Base-by-base conservation (phyloP, 2,113 vertebrate species). In the Cyanoderma ruficeps region DNA sequence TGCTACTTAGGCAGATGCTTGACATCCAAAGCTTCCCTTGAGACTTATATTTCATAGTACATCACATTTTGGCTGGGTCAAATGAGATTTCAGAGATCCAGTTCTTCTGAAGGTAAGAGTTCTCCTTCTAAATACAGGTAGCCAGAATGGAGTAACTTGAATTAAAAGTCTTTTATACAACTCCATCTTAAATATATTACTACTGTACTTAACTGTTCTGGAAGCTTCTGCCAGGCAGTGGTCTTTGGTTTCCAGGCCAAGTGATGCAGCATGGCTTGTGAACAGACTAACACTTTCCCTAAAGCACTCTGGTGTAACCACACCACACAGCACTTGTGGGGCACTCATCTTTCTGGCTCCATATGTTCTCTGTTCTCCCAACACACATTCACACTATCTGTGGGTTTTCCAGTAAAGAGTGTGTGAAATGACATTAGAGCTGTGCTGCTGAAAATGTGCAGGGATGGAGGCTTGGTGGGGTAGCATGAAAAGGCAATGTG, bases 1-100 rank as follows among this genome's bases (percentile, higher is more conserved):
- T 86, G 85, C 87, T 94, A 63, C 75, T 94, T 64, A 94, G 63
- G 68, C 86, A 90, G 67, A 96, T 77, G 33, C 56, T 83, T 88
- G 85, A 85, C 39, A 93, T 83, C 42, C 81, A 91, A 50, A 90
- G 33, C 13, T 91, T 93, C 93, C 69, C 71, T 33, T 52, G 87
- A 89, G 94, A 67, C n/a, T 22, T 49, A 2, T 75, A 78, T 86
- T 90, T 94, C 60, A 64, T 25, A 86, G 47, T 37, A n/a, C 28
- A 49, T 64, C 21, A 10, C 55, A 2, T 80, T 70, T 49, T 68
- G 47, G 22, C 68, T 61, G 31, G 18, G 69, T 16, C 55, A 90
- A 92, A 81, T 49, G 14, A 92, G 5, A 92, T 87, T 89, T 87
- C 80, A 83, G 80, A 67, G 52, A 41, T 41, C 18, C 22, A 44